Percentiles rank a stretch among this genome's conserved stretches.
phyloP scores from a whole-genome alignment of 1,140 invertebrate species.

The Galleria mellonella region DNA sequence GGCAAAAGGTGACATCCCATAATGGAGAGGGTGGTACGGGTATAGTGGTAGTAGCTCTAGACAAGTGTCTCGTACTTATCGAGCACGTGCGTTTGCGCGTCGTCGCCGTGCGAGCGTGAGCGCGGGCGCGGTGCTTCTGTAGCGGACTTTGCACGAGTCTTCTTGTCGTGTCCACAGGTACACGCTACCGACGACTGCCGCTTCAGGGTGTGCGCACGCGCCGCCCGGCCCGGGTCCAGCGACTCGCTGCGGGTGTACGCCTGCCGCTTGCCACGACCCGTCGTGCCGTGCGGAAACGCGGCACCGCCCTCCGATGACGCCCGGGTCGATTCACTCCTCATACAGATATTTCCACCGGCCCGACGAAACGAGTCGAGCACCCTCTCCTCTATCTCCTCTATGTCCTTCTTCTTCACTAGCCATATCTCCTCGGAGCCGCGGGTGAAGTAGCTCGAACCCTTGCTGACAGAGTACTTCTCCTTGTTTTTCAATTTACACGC shows the following conservation, averaged over 20 bases:
- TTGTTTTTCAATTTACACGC: constrained; percentile 59
- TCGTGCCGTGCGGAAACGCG: constrained; percentile 44
- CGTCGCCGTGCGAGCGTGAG: constrained; percentile 58
- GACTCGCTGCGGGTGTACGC: constrained; percentile 59
- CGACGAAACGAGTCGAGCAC: constrained; percentile 61
- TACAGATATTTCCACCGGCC: constrained; percentile 49
- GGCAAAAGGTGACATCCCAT: too few species aligned
- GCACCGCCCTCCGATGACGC: constrained; percentile 47
- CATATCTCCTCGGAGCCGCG: constrained; percentile 64
- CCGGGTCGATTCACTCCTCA: constrained; percentile 44
- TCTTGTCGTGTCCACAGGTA: constrained; percentile 65
- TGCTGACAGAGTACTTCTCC: constrained; percentile 57
- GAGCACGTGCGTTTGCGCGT: constrained; percentile 52
- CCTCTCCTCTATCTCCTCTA: constrained; percentile 62
- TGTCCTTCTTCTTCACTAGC: constrained; percentile 69
- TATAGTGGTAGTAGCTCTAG: constrained; percentile 22
- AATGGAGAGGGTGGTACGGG: constrained; percentile 8
- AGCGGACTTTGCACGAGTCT: constrained; percentile 38
- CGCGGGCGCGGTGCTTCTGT: constrained; percentile 31
- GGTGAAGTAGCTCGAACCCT: constrained; percentile 60
- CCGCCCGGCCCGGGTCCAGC: constrained; percentile 50
- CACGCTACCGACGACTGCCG: constrained; percentile 62
- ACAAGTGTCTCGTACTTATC: constrained; percentile 73
- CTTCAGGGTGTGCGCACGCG: constrained; percentile 52
- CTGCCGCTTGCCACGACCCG: constrained; percentile 46